Evolutionary conservation across 2,113 vertebrate species (phyloP).

Genomic region (Vimba vimba): DNA sequence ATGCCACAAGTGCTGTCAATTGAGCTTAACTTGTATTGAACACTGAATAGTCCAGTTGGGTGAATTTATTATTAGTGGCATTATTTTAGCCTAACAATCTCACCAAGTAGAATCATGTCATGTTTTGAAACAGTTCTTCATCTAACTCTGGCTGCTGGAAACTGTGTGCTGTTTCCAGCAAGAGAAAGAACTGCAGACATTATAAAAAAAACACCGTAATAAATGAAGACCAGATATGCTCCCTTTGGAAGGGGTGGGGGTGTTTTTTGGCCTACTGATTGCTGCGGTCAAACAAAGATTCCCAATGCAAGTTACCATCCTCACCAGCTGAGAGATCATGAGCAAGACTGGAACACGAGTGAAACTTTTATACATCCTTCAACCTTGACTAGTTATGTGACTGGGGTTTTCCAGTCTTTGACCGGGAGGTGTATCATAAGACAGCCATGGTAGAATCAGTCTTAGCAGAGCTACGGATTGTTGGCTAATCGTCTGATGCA

Average conservation of each 20-base stretch:
- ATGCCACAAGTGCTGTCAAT: background rate
- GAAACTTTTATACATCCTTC: constrained; percentile 55
- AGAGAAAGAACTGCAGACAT: constrained; percentile 65
- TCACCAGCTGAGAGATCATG: constrained; percentile 46
- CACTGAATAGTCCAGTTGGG: background rate
- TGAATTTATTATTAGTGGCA: too few relatives aligned
- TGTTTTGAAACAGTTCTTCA: constrained; percentile 29
- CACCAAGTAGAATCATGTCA: constrained; percentile 47
- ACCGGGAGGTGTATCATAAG: constrained; percentile 55
- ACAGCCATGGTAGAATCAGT: constrained; percentile 60
- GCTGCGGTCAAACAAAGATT: constrained; percentile 21
- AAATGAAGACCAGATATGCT: constrained; percentile 71
- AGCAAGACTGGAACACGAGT: constrained; percentile 53
- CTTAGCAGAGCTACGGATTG: too few relatives aligned
- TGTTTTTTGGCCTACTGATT: constrained; percentile 37
- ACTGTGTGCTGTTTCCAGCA: constrained; percentile 65
- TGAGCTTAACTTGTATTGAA: background rate
- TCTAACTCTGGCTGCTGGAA: constrained; percentile 55
- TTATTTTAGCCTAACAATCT: background rate
- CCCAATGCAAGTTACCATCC: constrained; percentile 1
- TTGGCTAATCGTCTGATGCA: too few relatives aligned
- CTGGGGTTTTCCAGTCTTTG: constrained; percentile 70
- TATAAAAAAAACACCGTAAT: constrained; percentile 64
- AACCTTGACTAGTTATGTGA: constrained; percentile 59
- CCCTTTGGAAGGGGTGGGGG: constrained; percentile 40